Evolutionary conservation across 2,888 invertebrate species (phyloP).

Genomic region (Dasypolia templi): DNA sequence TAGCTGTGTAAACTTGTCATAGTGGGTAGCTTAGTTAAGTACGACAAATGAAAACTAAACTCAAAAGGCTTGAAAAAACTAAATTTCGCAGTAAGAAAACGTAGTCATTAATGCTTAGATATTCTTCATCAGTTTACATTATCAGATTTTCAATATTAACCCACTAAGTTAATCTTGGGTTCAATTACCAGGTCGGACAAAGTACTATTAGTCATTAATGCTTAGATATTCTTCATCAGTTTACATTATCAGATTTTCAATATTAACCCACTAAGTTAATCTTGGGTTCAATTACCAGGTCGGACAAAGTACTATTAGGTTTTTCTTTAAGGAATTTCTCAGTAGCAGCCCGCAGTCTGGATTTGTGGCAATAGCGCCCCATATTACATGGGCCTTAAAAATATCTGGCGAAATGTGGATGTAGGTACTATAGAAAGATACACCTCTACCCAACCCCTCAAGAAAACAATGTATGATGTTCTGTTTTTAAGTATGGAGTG

Average conservation of each 20-base stretch:
- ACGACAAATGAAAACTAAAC: background rate
- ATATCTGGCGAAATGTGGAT: no score
- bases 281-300: background rate
- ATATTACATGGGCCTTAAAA: no score
- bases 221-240: background rate
- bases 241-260: background rate
- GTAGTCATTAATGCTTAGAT: background rate
- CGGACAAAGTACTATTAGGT: no score
- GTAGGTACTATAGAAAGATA: no score
- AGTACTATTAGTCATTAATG: background rate
- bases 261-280: background rate
- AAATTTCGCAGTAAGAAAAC: background rate
- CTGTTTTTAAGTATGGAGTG: background rate
- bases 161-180: background rate
- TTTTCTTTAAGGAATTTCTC: no score
- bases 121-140: background rate
- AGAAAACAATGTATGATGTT: background rate
- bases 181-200: background rate
- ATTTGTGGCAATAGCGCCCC: no score
- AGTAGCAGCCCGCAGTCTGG: no score
- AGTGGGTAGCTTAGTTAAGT: background rate
- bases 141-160: background rate
- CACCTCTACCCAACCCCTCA: background rate
- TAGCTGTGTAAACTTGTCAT: background rate
- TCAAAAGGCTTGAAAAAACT: no score